A percentile compares a stretch with the other conserved stretches of the same genome.
These are phyloP conservation scores for Damaliscus lunatus DNA, from an alignment of 2,113 vertebrate genomes.

Conservation along the genomic window DNA sequence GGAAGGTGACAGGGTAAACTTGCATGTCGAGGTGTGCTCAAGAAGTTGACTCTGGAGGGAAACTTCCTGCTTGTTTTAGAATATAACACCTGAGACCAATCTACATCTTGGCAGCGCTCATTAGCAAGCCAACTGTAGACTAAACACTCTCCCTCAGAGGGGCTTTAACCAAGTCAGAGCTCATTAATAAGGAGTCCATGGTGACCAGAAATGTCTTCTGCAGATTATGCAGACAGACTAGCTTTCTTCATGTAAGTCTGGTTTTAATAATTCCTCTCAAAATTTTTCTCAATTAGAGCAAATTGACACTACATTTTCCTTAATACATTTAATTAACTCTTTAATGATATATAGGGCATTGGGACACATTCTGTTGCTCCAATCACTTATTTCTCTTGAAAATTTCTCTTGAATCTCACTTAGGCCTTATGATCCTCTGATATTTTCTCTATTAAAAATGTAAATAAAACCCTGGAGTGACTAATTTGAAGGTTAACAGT, in stretches of 20 bases:
- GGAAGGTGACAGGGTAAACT: background rate
- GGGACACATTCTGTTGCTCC: constrained; percentile 43
- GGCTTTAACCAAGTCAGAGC: constrained; percentile 52
- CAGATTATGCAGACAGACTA: constrained; percentile 49
- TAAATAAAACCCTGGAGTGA: constrained; percentile 58
- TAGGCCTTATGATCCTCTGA: constrained; percentile 17
- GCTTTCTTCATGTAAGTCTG: constrained; percentile 33
- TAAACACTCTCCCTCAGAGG: constrained; percentile 45
- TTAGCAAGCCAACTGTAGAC: constrained; percentile 58
- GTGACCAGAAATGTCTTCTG: constrained; percentile 21
- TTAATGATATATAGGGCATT: constrained; percentile 59
- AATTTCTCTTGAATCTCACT: constrained; percentile 51
- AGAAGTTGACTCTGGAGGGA: background rate
- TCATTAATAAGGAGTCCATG: constrained; percentile 49
- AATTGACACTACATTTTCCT: constrained; percentile 61
- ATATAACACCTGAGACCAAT: constrained; percentile 36
- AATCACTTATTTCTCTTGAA: constrained; percentile 38
- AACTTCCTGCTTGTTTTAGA: background rate
- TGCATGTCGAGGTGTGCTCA: background rate
- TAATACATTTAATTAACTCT: constrained; percentile 70
- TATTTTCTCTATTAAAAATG: constrained; percentile 63
- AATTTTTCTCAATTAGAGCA: constrained; percentile 60
- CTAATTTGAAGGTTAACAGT: constrained; percentile 60
- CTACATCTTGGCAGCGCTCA: constrained; percentile 58
- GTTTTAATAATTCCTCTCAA: constrained; percentile 54